phyloP scores from a whole-genome alignment of 2,888 invertebrate species.

The Hecatera dysodea region DNA sequence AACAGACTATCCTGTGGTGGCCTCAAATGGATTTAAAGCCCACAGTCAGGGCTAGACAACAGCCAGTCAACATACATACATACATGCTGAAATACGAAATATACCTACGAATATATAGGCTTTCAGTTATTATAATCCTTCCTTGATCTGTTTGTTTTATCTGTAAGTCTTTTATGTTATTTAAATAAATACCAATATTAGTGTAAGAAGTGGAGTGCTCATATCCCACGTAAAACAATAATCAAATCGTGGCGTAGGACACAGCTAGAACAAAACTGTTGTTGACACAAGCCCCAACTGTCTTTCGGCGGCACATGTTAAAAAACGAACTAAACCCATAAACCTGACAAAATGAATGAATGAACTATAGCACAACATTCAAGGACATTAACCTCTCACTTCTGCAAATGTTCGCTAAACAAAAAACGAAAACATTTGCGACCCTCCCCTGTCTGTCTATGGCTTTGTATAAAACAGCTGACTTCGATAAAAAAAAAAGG shows the following conservation, averaged over 20 bases:
- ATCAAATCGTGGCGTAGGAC: neutral
- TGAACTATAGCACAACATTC: neutral
- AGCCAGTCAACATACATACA: too few species aligned
- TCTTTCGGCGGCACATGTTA: slow-evolving; percentile 1
- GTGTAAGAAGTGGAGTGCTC: neutral
- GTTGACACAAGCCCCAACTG: neutral
- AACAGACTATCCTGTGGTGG: too few species aligned
- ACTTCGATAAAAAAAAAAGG: slow-evolving; percentile 4
- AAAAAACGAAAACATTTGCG: neutral
- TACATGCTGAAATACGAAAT: too few species aligned
- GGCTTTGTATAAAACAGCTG: slow-evolving; percentile 29
- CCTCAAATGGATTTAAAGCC: too few species aligned
- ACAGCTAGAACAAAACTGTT: neutral
- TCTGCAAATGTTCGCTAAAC: slow-evolving; percentile 8
- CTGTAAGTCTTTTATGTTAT: too few species aligned
- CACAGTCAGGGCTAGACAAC: too few species aligned
- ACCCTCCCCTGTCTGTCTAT: neutral
- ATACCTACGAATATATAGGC: neutral
- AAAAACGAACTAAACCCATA: neutral
- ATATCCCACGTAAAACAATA: neutral
- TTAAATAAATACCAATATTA: too few species aligned
- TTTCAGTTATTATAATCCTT: too few species aligned
- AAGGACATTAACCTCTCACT: slow-evolving; percentile 1
- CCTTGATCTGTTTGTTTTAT: too few species aligned
- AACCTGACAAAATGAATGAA: neutral